Evolutionary conservation across 2,113 vertebrate species (phyloP), one percentile per base, ranked within the genome.

Genomic region (Epinephelus fuscoguttatus): DNA sequence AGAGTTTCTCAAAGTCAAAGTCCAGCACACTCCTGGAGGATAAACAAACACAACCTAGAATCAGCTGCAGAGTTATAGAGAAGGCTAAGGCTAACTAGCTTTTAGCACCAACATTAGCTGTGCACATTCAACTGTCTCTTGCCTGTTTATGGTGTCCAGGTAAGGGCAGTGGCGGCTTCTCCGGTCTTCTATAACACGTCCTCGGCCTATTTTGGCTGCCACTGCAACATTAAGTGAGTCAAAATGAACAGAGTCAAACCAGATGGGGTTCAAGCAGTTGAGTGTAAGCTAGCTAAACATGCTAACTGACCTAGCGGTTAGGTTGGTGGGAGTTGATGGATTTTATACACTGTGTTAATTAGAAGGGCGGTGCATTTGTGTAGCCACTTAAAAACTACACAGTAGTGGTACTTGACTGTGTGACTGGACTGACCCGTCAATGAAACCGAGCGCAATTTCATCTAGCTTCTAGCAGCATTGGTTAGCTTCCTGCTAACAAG

Each of bases 1-100:
- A 99, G 40, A 99, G 96, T 87, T 99, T 99, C 95, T 99, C 98
- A 47, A 99, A 99, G 89, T 99, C 98, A 0, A 99, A 99, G 88
- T 99, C 98, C 93, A 99, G 89, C 75, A 99, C 97, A 9, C 98
- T 98, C 96, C 98, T 99, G 84, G 2, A 33, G 42, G 74, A 57
- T 21, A 84, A 21, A 73, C 53, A n/a, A 63, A 78, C 21, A 81
- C 33, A 57, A 76, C 19, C 2, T 9, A 6, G 7, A 21, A 59
- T 70, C 21, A 81, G 57, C 49, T 61, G 21, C 8, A 49, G 30
- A 42, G 23, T n/a, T 61, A 6, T 1, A 5, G 18, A 56, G 4
- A 23, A 62, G 4, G 9, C 60, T 6, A 13, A 1, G 1, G 37
- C 40, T 53, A 37, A 42, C 8, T 80, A 80, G 53, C 74, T 61